Evolutionary conservation across 2,888 invertebrate species (phyloP).

Genomic region (Heliconius hortense): DNA sequence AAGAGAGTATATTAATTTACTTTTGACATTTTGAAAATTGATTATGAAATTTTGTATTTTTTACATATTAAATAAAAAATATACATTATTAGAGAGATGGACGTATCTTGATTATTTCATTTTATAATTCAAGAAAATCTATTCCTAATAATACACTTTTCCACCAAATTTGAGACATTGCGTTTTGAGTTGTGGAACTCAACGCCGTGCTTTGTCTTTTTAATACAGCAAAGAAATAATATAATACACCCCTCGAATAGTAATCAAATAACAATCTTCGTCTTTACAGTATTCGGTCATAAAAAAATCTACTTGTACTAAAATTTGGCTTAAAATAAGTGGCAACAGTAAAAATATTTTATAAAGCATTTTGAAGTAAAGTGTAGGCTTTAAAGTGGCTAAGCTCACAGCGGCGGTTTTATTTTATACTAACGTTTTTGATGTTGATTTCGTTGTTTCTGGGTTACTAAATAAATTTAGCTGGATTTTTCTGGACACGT

Average conservation of each 20-base stretch:
- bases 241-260: neutral
- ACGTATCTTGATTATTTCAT: neutral
- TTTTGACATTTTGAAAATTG: too few species aligned
- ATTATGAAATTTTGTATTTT: too few species aligned
- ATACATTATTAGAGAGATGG: neutral
- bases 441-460: conserved; percentile 12
- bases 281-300: neutral
- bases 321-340: neutral
- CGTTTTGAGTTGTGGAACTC: neutral
- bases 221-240: neutral
- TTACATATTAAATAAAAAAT: neutral
- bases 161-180: neutral
- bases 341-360: neutral
- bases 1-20: too few species aligned
- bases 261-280: neutral
- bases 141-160: neutral
- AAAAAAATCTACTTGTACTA: neutral
- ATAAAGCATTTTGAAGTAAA: conserved; percentile 11
- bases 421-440: conserved; percentile 21
- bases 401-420: conserved; percentile 24
- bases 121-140: too few species aligned
- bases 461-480: conserved; percentile 9
- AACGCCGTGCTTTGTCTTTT: neutral
- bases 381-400: conserved; percentile 23
- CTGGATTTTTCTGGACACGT: neutral